Base-by-base conservation (phyloP, 2,113 vertebrate genomes). In the Pterocles orientalis region DNA sequence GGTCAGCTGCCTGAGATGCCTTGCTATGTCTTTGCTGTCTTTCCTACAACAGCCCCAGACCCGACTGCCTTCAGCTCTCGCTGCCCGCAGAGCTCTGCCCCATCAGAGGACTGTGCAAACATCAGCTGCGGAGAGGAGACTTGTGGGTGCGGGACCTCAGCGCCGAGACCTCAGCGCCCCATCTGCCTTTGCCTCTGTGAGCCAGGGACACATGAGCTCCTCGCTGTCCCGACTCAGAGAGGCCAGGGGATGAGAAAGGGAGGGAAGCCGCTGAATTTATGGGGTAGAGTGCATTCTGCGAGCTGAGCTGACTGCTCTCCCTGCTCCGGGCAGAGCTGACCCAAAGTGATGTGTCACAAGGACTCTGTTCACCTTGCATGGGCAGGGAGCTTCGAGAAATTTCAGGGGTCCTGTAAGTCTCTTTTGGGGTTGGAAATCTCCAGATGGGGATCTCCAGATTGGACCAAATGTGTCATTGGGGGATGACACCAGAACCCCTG, bases 111-210 rank as follows among this genome's bases (percentile, higher is more conserved):
- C 41, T 31, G 50, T 33, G 53, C 56, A 73, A 66, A 34, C 21
- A 20, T 50, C 75, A 58, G 76, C 45, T 39, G 3, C 3, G n/a
- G 50, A 57, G 34, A 47, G 18, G 23, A 61, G 36, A 45, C 31
- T 31, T 2, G 1, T 5, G 34, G 34, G 14, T 23, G 7, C 1
- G 31, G 54, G 80, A 51, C 31, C 28, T 39, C 64, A 41, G 6
- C 0, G 3, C 33, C 21, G 41, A 41, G 80, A 51, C 31, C 28
- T 39, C 64, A 41, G 6, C 0, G 3, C 33, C 25, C 25, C 4
- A 0, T 26, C 50, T 26, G 23, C 24, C 68, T 88, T 73, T 36
- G 39, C 45, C 29, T 62, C 62, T 76, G 57, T 60, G 21, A 86
- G 51, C 29, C 36, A 36, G 25, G 8, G n/a, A 47, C 60, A 68